Base-by-base conservation (phyloP, 1,140 invertebrate species). In the Periplaneta americana region DNA sequence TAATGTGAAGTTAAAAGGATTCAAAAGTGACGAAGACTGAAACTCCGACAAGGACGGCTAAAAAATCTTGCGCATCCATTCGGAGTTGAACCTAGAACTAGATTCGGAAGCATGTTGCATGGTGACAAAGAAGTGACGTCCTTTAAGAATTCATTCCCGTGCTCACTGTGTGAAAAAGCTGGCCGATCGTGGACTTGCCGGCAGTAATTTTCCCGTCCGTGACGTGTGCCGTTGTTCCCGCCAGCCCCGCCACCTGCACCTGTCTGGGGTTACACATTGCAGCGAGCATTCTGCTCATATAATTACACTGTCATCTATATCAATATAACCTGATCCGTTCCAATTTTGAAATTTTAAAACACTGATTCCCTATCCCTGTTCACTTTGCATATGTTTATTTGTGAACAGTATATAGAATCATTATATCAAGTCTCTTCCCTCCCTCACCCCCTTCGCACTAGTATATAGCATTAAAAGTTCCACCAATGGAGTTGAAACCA, bases 401-500 rank as follows among this genome's bases (percentile, higher is more conserved):
- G 48, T 28, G 48, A 66, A 66, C 1, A 8, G 48, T 28, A 66
- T 10, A n/a, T 11, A n/a, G 2, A 2, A n/a, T 66, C 48, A 66
- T 66, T 66, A 66, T 28, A 66, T 66, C 48, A 66, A 28, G 48
- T 66, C n/a, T 28, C 48, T 9, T n/a, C 48, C 48, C 48, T n/a
- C 48, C 28, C 48, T 66, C 22, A 66, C 48, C 48, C n/a, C 48
- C 22, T 66, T 66, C 48, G 13, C 48, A n/a, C 22, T 6, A 1
- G 33, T 33, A 34, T 22, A 33, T 13, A 33, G n/a, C 31, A 33
- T 77, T 77, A 33, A 33, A 22, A 34, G 33, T 13, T 77, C 75
- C 33, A 77, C 75, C 75, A 77, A 77, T 77, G 22, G 32, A 31
- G 31, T 77, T 77, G 75, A 77, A 77, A 77, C 31, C 22, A n/a